Conservation (phyloP, 2,113 vertebrate species). For the Barbus barbus region DNA sequence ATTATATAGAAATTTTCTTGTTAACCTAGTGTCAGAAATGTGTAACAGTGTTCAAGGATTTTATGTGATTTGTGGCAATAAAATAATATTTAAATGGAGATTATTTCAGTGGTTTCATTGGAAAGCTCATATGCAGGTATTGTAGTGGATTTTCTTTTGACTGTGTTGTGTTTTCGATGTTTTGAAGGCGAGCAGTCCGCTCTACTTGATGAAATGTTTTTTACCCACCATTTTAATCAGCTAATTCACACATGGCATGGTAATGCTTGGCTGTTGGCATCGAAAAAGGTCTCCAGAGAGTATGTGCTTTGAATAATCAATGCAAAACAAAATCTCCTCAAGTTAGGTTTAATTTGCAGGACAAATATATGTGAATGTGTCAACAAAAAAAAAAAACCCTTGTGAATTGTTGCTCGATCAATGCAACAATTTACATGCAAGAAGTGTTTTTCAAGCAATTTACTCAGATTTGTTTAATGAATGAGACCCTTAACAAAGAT, state of each 20-base stretch:
- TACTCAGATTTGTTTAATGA: too few relatives aligned
- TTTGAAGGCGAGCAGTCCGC: background rate
- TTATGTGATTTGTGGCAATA: too few relatives aligned
- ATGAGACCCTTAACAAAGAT: too few relatives aligned
- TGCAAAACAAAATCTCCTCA: background rate
- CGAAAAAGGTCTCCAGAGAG: background rate
- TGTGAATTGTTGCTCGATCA: background rate
- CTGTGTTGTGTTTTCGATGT: background rate
- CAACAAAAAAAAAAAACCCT: background rate
- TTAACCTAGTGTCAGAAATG: too few relatives aligned
- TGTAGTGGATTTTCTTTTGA: too few relatives aligned
- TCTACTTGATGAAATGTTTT: background rate
- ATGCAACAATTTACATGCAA: background rate
- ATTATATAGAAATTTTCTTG: too few relatives aligned
- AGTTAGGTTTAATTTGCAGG: background rate
- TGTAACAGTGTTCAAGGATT: too few relatives aligned
- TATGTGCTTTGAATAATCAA: background rate
- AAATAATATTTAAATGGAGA: too few relatives aligned
- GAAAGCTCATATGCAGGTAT: too few relatives aligned
- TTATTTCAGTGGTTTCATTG: background rate
- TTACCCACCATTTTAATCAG: background rate
- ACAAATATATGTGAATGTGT: background rate
- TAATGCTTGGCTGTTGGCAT: background rate
- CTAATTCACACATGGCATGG: background rate
- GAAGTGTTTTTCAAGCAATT: background rate